Conservation (phyloP, 2,113 vertebrate genomes). For the Pelvicachromis taeniatus region DNA sequence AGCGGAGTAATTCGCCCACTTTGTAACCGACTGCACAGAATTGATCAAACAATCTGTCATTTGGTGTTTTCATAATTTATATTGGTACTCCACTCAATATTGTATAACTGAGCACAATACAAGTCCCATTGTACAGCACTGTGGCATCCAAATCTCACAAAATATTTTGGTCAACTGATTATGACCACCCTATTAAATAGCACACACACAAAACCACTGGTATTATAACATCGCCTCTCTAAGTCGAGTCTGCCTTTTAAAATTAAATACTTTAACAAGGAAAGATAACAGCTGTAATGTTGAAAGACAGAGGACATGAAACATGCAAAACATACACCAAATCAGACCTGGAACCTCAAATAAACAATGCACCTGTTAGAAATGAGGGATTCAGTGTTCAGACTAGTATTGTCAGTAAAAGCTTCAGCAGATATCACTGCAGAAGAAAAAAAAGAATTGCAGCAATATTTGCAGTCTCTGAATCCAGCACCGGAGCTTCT, state of each 20-base stretch:
- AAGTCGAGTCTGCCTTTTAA: not conserved
- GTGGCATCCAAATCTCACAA: not conserved
- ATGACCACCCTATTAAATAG: not conserved
- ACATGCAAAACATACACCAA: not conserved
- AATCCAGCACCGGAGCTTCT: not conserved
- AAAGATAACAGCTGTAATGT: not conserved
- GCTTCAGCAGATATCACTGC: not conserved
- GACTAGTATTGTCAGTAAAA: not conserved
- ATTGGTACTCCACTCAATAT: not conserved
- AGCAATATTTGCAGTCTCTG: not conserved
- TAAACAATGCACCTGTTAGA: not conserved
- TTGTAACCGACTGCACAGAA: constrained; percentile 21
- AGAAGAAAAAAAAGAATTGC: not conserved
- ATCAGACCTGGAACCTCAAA: not conserved
- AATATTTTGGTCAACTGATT: not conserved
- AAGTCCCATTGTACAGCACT: not conserved
- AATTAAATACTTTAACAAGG: not conserved
- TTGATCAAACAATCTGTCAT: constrained; percentile 35
- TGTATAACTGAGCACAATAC: not conserved
- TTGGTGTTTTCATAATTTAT: constrained; percentile 31
- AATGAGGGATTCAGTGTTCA: not conserved
- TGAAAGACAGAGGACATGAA: not conserved
- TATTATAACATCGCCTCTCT: not conserved
- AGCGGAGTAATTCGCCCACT: constrained; percentile 12
- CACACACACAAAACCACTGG: not conserved